A percentile compares a stretch with the other conserved stretches of the same genome.
Evolutionary conservation across 2,797 vertebrate genomes (phyloP).

Genomic region (Galaxias olidus): DNA sequence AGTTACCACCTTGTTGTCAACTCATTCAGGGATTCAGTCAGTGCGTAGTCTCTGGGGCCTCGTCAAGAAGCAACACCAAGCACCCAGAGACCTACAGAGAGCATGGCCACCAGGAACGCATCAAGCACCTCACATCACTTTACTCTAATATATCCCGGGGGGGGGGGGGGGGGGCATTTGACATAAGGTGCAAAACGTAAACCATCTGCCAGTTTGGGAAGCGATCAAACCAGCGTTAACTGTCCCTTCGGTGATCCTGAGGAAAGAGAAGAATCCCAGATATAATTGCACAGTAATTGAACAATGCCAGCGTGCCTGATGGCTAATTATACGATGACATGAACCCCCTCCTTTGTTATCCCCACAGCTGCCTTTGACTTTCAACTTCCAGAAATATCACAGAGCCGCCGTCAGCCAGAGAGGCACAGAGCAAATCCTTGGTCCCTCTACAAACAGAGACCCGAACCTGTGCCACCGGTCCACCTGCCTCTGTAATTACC

Average conservation of each 20-base stretch:
- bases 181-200: too few relatives aligned
- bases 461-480: conserved; percentile 31
- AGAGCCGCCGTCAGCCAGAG: conserved; percentile 25
- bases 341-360: conserved; percentile 36
- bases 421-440: conserved; percentile 23
- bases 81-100: too few relatives aligned
- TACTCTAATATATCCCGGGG: too few relatives aligned
- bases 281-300: conserved; percentile 31
- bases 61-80: too few relatives aligned
- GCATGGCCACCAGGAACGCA: too few relatives aligned
- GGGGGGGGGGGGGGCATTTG: too few relatives aligned
- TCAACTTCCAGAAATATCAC: conserved; percentile 38
- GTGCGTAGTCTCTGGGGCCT: too few relatives aligned
- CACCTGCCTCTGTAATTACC: not conserved
- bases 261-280: conserved; percentile 19
- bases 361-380: conserved; percentile 53
- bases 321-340: conserved; percentile 48
- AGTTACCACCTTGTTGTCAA: too few relatives aligned
- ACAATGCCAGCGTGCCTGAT: conserved; percentile 27
- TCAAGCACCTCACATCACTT: too few relatives aligned
- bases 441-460: conserved; percentile 21
- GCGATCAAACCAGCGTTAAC: too few relatives aligned
- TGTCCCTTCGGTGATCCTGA: conserved; percentile 6
- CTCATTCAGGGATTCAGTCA: too few relatives aligned
- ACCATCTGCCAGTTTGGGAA: too few relatives aligned